phyloP scores from a whole-genome alignment of 92 coral and sea anemone genomes.

The Metridium senile region DNA sequence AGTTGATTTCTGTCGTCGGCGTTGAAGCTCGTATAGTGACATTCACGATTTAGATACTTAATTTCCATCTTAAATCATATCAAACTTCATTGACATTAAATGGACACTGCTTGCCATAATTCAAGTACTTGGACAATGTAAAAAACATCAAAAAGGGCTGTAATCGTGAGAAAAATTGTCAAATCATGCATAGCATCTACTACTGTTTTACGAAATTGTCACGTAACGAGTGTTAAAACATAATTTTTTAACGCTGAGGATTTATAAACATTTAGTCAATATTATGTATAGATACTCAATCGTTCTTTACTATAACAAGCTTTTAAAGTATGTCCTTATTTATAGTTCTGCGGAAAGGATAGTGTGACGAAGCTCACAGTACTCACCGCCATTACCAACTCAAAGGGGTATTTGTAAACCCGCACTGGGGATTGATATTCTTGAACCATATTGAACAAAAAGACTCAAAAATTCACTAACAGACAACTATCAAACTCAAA shows the following conservation, averaged over 20 bases:
- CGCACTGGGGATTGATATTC: slow-evolving; percentile 98
- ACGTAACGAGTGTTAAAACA: too few species aligned
- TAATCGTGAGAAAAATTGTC: neutral
- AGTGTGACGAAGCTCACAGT: neutral
- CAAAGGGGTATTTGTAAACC: slow-evolving; percentile 98
- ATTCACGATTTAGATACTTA: neutral
- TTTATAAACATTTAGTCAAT: too few species aligned
- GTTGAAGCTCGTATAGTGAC: neutral
- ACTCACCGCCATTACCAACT: slow-evolving; percentile 98
- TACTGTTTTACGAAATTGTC: too few species aligned
- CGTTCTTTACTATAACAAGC: neutral
- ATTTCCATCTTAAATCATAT: slow-evolving; percentile 1
- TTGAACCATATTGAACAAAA: slow-evolving; percentile 76
- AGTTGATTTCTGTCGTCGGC: neutral
- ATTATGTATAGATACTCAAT: too few species aligned
- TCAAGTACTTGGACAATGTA: neutral
- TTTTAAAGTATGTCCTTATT: neutral
- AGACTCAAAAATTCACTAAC: neutral
- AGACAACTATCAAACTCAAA: neutral
- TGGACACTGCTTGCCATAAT: neutral
- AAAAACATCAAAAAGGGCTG: neutral
- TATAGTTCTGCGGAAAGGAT: neutral
- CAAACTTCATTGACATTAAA: neutral
- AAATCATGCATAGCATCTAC: neutral
- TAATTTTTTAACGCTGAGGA: too few species aligned